Evolutionary conservation across 2,888 invertebrate genomes (phyloP), one percentile per base, ranked within the genome.

Genomic region (Caenorhabditis sulstoni): DNA sequence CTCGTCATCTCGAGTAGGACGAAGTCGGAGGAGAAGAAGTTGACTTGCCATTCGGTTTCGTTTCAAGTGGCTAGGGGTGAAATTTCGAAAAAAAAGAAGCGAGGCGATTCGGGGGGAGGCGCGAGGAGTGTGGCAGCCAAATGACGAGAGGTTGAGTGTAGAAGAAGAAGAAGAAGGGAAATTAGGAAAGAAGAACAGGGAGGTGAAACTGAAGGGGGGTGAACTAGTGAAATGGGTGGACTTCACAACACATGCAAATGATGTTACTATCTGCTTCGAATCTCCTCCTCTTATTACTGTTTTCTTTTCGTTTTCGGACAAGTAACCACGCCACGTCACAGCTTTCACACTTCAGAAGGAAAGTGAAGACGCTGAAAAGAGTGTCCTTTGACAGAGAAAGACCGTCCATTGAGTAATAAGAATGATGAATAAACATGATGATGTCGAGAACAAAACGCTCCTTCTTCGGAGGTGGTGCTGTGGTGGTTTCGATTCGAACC

Each of bases 41-140:
- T 61, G 57, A 29, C 49, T 37, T 71, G 71, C 71, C 71, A 71
- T 62, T 71, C 71, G 71, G 71, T 71, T 71, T 71, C 71, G 53
- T 71, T 71, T 71, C 71, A 62, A 71, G 71, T 71, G 62, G 52
- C 61, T 49, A 52, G 53, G 70, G 61, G 29, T 61, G 64, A 64
- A 64, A 64, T 71, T 71, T 64, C 55, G 62, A 61, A 62, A 70
- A 70, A 61, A 61, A 70, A 50, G 20, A n/a, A 29, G 29, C 29
- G 29, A 29, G 29, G 29, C 29, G 20, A 61, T 44, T 59, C 47
- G 22, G 44, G 44, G 14, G 18, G 44, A 12, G 44, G 50, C 50
- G 45, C n/a, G 47, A 18, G 12, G n/a, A n/a, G 68, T 45, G 39
- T 29, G 70, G 47, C 23, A 52, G 55, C 59, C 20, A 71, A 71